phyloP scores from a whole-genome alignment of 1,140 invertebrate species.

The Tigriopus japonicus region DNA sequence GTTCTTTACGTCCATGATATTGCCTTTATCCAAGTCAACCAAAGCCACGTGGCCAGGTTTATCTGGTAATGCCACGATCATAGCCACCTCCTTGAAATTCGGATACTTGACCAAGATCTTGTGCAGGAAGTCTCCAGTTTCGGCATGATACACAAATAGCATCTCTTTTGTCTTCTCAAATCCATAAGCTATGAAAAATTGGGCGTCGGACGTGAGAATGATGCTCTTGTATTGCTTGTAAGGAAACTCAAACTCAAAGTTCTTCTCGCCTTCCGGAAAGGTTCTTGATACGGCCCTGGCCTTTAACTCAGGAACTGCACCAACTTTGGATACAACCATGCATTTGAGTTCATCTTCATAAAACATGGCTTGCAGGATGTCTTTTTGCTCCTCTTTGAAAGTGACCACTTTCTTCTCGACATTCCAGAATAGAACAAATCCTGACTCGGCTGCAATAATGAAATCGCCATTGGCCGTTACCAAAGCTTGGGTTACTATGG shows the following conservation, averaged over 20 bases:
- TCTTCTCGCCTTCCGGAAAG: conserved; percentile 41
- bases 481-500: conserved; percentile 78
- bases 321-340: conserved; percentile 48
- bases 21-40: conserved; percentile 74
- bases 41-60: conserved; percentile 55
- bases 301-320: conserved; percentile 16
- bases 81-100: conserved; percentile 23
- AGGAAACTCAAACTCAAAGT: conserved; percentile 60
- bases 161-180: conserved; percentile 42
- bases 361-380: conserved; percentile 56
- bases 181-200: conserved; percentile 41
- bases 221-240: conserved; percentile 48
- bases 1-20: conserved; percentile 33
- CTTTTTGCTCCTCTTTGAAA: conserved; percentile 60
- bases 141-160: conserved; percentile 58
- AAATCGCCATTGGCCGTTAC: conserved; percentile 63
- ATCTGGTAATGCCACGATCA: conserved; percentile 28
- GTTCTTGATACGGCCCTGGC: conserved; percentile 20
- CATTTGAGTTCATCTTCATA: conserved; percentile 62
- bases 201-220: conserved; percentile 58
- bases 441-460: conserved; percentile 77
- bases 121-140: conserved; percentile 54
- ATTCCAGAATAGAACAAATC: conserved; percentile 80
- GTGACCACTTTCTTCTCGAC: conserved; percentile 58
- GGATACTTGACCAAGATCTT: conserved; percentile 46